Percentiles rank a stretch among this genome's conserved stretches.
Conservation (phyloP, 2,113 vertebrate genomes). For the Gymnogyps californianus region DNA sequence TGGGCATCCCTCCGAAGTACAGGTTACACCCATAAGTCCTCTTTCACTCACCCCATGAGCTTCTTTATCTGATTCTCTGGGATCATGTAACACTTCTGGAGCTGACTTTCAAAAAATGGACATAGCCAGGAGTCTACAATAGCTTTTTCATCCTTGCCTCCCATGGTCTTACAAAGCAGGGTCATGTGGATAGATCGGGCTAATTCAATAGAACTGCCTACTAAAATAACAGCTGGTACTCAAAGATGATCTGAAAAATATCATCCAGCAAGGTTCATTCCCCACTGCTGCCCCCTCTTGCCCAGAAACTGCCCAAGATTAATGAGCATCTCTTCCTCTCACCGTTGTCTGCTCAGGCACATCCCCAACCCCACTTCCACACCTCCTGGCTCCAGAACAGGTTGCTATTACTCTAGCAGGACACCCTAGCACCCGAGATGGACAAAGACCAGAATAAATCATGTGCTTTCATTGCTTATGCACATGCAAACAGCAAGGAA, state of each 20-base stretch:
- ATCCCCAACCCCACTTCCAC: accelerated
- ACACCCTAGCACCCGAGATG: background rate
- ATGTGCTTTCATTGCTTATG: background rate
- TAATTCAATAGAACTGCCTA: background rate
- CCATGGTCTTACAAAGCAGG: background rate
- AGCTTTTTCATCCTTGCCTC: background rate
- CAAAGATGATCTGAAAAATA: background rate
- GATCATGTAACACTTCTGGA: background rate
- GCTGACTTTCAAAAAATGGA: background rate
- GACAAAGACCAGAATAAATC: background rate
- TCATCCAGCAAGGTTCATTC: background rate
- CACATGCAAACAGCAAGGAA: background rate
- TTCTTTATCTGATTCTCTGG: background rate
- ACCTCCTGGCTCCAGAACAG: background rate
- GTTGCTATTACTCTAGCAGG: background rate
- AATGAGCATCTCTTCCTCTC: background rate
- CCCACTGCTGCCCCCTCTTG: background rate
- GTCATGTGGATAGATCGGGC: background rate
- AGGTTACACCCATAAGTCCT: background rate
- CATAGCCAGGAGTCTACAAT: background rate
- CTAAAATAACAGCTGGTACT: background rate
- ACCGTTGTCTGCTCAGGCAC: background rate
- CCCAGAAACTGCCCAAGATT: background rate
- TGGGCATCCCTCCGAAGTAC: background rate
- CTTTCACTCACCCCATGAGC: background rate